These are phyloP conservation scores for Steatocranus sp. DNA, from an alignment of 2,797 vertebrate genomes.

Conservation along the genomic window DNA sequence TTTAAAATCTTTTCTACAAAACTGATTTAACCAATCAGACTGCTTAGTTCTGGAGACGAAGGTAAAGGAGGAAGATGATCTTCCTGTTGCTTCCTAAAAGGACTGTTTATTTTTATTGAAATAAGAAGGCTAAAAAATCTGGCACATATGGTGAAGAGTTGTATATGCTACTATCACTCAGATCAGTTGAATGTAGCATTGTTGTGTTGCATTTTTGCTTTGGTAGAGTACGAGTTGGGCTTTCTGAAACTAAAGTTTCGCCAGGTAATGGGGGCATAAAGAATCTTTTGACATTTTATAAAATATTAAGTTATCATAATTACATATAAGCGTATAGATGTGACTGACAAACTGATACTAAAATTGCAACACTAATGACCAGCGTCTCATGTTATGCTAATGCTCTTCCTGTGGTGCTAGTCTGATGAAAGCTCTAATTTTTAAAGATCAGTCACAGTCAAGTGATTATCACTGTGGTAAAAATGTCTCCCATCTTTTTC, in stretches of 20 bases:
- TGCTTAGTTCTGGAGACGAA: neutral
- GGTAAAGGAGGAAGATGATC: rapidly evolving
- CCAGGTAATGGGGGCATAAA: neutral
- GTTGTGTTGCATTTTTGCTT: neutral
- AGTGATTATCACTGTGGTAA: neutral
- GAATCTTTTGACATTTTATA: neutral
- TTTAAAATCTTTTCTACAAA: neutral
- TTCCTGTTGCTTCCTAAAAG: neutral
- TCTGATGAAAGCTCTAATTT: neutral
- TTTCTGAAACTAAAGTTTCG: rapidly evolving
- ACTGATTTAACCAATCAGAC: rapidly evolving
- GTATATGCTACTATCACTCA: neutral
- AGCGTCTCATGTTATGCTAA: neutral
- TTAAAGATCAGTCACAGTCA: neutral
- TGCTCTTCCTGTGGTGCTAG: neutral
- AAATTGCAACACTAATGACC: neutral
- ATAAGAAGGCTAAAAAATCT: rapidly evolving
- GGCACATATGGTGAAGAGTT: neutral
- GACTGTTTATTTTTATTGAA: neutral
- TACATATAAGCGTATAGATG: neutral
- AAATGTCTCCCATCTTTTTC: neutral
- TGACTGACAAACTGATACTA: too few relatives aligned
- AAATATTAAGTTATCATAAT: neutral
- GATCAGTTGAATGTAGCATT: neutral
- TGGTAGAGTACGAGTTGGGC: neutral